Percentiles rank a stretch among this genome's conserved stretches.
Conservation (phyloP, 2,113 vertebrate genomes). For the Alexandromys fortis region DNA sequence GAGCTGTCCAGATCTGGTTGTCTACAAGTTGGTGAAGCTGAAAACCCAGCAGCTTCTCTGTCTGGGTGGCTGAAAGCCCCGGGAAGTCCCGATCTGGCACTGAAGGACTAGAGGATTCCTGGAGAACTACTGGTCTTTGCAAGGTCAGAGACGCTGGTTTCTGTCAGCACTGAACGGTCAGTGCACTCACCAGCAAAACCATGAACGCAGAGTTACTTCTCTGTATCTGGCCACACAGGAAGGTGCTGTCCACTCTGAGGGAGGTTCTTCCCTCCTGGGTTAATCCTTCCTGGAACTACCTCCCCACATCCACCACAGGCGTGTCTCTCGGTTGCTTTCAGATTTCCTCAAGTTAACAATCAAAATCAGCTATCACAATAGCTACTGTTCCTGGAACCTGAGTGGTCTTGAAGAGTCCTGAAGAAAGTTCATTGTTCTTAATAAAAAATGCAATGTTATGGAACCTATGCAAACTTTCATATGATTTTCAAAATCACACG, state of each 20-base stretch:
- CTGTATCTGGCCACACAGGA: not conserved
- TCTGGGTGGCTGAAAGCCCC: not conserved
- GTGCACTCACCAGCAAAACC: not conserved
- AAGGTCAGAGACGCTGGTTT: not conserved
- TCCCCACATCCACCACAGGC: not conserved
- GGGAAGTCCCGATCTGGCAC: not conserved
- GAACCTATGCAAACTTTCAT: not conserved
- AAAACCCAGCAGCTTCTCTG: not conserved
- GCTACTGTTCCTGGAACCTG: not conserved
- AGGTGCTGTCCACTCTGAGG: not conserved
- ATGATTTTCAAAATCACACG: constrained; percentile 6
- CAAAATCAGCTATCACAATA: not conserved
- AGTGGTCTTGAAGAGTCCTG: not conserved
- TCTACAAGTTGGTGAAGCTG: not conserved
- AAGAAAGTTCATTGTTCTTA: constrained; percentile 36
- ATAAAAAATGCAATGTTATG: not conserved
- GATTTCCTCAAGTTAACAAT: no score
- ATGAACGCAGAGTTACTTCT: not conserved
- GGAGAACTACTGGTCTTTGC: not conserved
- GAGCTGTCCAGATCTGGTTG: not conserved
- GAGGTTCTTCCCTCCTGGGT: not conserved
- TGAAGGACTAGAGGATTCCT: not conserved
- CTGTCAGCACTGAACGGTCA: no score
- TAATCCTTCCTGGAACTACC: not conserved
- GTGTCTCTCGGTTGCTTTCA: not conserved